Evolutionary conservation across 2,797 vertebrate species (phyloP), one percentile per base, ranked within the genome.

Genomic region (Pantherophis vulpinus): DNA sequence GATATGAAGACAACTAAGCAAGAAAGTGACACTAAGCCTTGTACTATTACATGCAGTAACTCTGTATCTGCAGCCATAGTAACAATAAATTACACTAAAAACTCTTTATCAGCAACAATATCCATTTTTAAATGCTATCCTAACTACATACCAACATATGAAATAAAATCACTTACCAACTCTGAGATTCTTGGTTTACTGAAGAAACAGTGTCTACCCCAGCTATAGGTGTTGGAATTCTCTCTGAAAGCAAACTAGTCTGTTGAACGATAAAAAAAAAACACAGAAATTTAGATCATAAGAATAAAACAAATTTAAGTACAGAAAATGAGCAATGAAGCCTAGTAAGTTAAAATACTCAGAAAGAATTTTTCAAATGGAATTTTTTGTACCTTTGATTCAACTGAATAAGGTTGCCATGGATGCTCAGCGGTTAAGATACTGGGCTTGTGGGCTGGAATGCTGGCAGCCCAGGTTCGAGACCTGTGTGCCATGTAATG

Each of bases 241-340:
- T 98, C 93, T 99, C 98, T 13, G 98, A 98, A 91, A 98, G 95
- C 11, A 97, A 97, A 95, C 97, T 98, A 3, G 96, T 97, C 99
- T 99, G 96, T 88, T 91, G 97, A 95, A 23, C 87, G 95, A 93
- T 29, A 42, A 2, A 90, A n/a, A 70, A 70, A 2, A n/a, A 83
- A 54, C 54, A 0, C 74, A 91, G 16, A 0, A 3, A 88, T 87
- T 93, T 86, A 59, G 3, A 90, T 93, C 89, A 23, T 12, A 94
- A 90, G 2, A 25, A 1, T 0, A 70, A 6, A n/a, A 91, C 74
- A 83, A 83, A 47, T 47, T 47, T 83, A 83, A 83, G 42, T 12
- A 47, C 20, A 25, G 37, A 83, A 25, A 42, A 83, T 47, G 9
- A 47, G 20, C 37, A 83, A 25, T 47, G 47, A 83, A 25, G 37